These are phyloP conservation scores for Phyllotreta striolata DNA, from an alignment of 2,888 invertebrate genomes.

Conservation along the genomic window DNA sequence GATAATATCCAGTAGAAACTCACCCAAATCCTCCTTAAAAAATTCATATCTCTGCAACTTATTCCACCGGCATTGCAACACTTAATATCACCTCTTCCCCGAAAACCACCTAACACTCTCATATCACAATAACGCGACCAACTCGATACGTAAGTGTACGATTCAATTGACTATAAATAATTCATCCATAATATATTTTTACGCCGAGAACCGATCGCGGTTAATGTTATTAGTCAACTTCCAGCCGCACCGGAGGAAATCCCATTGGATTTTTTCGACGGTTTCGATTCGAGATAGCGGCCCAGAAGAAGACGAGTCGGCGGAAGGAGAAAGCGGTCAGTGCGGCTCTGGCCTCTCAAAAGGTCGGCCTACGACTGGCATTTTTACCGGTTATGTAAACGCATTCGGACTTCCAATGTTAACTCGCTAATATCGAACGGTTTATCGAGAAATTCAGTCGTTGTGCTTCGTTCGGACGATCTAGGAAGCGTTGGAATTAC, in stretches of 20 bases:
- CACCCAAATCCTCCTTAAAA: slow-evolving; percentile 56
- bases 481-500: too few relatives aligned
- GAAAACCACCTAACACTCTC: slow-evolving; percentile 42
- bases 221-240: slow-evolving; percentile 26
- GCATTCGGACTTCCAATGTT: slow-evolving; percentile 36
- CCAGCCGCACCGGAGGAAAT: slow-evolving; percentile 23
- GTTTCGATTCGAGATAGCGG: slow-evolving; percentile 19
- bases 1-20: too few relatives aligned
- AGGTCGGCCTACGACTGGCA: slow-evolving; percentile 40
- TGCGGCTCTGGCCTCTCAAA: slow-evolving; percentile 23
- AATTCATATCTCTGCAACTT: slow-evolving; percentile 45
- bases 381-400: slow-evolving; percentile 44
- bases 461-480: slow-evolving; percentile 6
- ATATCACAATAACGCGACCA: slow-evolving; percentile 36
- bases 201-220: background rate
- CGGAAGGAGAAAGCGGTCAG: slow-evolving; percentile 24
- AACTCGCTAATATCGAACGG: slow-evolving; percentile 31
- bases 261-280: slow-evolving; percentile 39
- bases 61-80: slow-evolving; percentile 10
- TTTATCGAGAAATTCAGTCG: slow-evolving; percentile 27
- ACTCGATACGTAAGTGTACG: slow-evolving; percentile 5
- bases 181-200: slow-evolving; percentile 21
- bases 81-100: slow-evolving; percentile 6
- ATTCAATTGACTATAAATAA: too few relatives aligned
- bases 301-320: slow-evolving; percentile 2